These are phyloP conservation scores for Proteles cristata DNA, from an alignment of 2,113 vertebrate species.

Conservation along the genomic window DNA sequence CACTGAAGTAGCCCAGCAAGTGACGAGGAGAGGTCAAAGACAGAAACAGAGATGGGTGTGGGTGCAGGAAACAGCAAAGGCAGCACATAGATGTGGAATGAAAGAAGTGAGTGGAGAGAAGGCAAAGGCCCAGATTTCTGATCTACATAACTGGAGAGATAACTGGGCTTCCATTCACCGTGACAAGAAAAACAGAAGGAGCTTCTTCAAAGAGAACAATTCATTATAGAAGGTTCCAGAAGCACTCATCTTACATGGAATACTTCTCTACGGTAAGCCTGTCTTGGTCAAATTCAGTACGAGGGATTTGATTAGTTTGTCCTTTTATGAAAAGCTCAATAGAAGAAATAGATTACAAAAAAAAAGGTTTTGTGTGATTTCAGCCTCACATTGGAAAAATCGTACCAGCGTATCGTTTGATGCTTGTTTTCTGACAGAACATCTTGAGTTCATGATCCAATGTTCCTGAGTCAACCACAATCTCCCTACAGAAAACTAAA, in stretches of 20 bases:
- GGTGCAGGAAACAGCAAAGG: fast-evolving
- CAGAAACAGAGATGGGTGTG: neutral
- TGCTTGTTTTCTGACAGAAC: constrained; percentile 27
- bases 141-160: neutral
- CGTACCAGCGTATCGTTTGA: neutral
- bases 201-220: neutral
- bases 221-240: neutral
- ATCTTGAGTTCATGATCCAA: constrained; percentile 51
- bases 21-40: neutral
- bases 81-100: fast-evolving
- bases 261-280: neutral
- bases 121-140: neutral
- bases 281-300: neutral
- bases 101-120: neutral
- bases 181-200: neutral
- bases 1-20: neutral
- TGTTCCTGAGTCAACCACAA: constrained; percentile 48
- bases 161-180: neutral
- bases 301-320: neutral
- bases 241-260: neutral
- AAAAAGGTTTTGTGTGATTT: neutral
- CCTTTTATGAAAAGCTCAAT: neutral
- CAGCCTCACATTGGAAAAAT: neutral
- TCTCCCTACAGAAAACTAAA: constrained; percentile 52
- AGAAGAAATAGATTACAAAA: neutral